These are phyloP conservation scores for Gymnothorax javanicus DNA, from an alignment of 2,797 vertebrate species.

Conservation along the genomic window DNA sequence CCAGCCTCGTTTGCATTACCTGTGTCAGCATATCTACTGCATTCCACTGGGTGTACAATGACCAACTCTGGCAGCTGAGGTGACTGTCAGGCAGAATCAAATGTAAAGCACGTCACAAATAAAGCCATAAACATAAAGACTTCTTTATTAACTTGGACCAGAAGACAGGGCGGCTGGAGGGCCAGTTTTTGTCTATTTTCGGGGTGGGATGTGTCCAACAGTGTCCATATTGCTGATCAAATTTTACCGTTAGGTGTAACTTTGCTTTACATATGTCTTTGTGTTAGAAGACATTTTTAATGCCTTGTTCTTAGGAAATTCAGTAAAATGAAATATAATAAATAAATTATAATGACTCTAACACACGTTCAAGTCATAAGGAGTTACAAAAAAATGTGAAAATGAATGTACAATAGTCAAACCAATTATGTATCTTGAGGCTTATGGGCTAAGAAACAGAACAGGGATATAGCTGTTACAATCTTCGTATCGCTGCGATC, in stretches of 20 bases:
- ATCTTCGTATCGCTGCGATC: background rate
- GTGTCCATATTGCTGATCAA: no score
- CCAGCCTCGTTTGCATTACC: constrained; percentile 54
- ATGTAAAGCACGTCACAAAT: background rate
- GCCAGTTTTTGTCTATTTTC: background rate
- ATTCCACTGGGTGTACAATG: constrained; percentile 39
- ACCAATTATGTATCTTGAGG: background rate
- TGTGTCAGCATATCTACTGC: constrained; percentile 31
- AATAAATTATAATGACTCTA: background rate
- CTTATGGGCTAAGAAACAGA: background rate
- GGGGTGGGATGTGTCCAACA: no score
- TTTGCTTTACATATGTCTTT: no score
- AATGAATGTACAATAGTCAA: background rate
- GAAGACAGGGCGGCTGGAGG: background rate
- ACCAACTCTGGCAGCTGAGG: background rate
- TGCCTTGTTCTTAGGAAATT: no score
- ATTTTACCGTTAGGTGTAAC: no score
- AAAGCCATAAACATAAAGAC: background rate
- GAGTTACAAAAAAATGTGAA: background rate
- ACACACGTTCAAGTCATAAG: background rate
- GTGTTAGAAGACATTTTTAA: no score
- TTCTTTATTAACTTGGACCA: background rate
- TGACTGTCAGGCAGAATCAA: background rate
- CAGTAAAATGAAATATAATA: no score
- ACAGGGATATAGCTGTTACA: background rate